Evolutionary conservation across 37 sponge, comb jelly and placozoan genomes (phyloP), one percentile per base, ranked within the genome.

Genomic region (Diacarnus erythraeanus): DNA sequence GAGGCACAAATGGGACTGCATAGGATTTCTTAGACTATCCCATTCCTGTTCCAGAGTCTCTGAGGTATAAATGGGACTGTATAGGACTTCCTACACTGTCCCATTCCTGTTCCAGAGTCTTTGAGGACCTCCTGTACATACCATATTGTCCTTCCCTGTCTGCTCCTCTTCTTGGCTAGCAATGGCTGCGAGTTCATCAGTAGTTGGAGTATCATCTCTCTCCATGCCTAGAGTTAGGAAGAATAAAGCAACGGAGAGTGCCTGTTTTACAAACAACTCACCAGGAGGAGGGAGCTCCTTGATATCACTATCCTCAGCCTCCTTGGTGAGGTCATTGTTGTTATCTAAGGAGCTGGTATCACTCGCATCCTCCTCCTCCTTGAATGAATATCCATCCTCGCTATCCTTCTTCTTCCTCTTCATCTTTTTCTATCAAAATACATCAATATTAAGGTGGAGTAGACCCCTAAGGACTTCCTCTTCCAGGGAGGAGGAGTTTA

Each of bases 241-340:
- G n/a, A n/a, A n/a, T n/a, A n/a, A n/a, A 20, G 10, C 17, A 10
- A 26, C 12, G 67, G 25, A 65, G 25, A 26, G 10, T 20, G 67
- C 67, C n/a, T 26, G 25, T 65, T 10, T 27, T 64, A 64, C 20
- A 9, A 56, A 15, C 57, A 56, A 20, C 67, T 12, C 12, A 43
- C 74, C 74, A 41, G 74, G 74, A 2, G 74, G 74, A 2, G 74
- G 74, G n/a, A 51, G 74, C 17, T 72, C 74, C 2, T 72, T 51
- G 3, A 25, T 25, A 26, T 75, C 58, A 6, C 64, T 27, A 5
- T 63, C 64, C 64, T 63, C 64, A 41, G 23, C 42, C 72, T 41
- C 72, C 72, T 42, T n/a, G 57, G 57, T 56, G 57, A n/a, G n/a
- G n/a, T n/a, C n/a, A n/a, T n/a, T n/a, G 51, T 12, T 47, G 20